A percentile compares a stretch with the other conserved stretches of the same genome.
phyloP scores from a whole-genome alignment of 2,797 vertebrate species.

The Rhinophrynus dorsalis region DNA sequence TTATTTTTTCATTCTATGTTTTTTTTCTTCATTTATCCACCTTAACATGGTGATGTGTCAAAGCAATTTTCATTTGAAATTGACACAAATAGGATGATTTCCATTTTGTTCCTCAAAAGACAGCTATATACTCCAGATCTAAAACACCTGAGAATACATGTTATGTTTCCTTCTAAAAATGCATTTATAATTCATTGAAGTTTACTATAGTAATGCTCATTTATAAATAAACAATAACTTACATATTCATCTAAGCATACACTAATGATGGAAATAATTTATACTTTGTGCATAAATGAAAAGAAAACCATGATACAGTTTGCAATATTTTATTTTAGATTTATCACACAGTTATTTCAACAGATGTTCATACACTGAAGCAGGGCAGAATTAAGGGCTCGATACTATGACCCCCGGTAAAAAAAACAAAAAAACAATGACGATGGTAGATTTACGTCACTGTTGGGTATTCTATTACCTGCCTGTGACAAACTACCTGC shows the following conservation, averaged over 20 bases:
- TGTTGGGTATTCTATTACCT: too few relatives aligned
- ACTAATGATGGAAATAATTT: not conserved
- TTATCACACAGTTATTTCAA: too few relatives aligned
- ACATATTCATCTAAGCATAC: not conserved
- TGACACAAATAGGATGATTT: conserved; percentile 28
- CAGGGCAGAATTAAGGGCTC: too few relatives aligned
- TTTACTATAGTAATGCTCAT: conserved; percentile 25
- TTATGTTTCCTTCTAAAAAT: conserved; percentile 11
- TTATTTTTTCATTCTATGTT: conserved; percentile 2
- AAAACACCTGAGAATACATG: not conserved
- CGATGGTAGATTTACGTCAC: too few relatives aligned
- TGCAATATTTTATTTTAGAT: too few relatives aligned
- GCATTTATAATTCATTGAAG: conserved; percentile 23
- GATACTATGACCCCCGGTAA: too few relatives aligned
- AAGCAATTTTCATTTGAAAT: conserved; percentile 19
- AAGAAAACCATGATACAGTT: too few relatives aligned
- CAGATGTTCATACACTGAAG: too few relatives aligned
- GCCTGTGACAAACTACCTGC: too few relatives aligned
- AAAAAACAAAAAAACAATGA: too few relatives aligned
- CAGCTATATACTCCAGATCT: not conserved
- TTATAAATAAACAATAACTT: conserved; percentile 39
- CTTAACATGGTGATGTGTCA: conserved; percentile 24
- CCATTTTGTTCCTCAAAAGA: conserved; percentile 20
- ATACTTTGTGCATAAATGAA: too few relatives aligned
- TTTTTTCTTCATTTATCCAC: conserved; percentile 7